Evolutionary conservation across 2,888 invertebrate species (phyloP).

Genomic region (Mantis religiosa): DNA sequence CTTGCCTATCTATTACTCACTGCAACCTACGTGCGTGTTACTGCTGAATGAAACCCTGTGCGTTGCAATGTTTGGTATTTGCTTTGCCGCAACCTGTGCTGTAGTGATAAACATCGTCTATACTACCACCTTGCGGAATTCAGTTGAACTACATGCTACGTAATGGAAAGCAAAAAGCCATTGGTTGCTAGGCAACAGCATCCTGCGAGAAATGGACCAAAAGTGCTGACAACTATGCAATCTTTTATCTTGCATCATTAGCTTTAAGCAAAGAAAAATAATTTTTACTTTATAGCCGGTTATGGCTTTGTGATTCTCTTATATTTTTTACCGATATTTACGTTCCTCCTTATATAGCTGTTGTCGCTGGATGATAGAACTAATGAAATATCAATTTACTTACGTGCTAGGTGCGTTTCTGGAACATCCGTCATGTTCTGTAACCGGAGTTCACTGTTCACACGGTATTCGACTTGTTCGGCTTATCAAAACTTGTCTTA

Average conservation of each 20-base stretch:
- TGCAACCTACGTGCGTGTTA: background rate
- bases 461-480: background rate
- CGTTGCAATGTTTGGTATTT: background rate
- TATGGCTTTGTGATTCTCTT: background rate
- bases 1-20: background rate
- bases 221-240: background rate
- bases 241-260: background rate
- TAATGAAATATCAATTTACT: background rate
- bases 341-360: background rate
- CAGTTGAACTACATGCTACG: background rate
- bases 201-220: constrained; percentile 1
- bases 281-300: background rate
- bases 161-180: constrained; percentile 1
- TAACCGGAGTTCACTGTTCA: background rate
- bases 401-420: background rate
- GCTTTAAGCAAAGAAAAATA: background rate
- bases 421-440: background rate
- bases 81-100: constrained; percentile 15
- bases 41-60: background rate
- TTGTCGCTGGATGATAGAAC: background rate
- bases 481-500: background rate
- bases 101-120: background rate
- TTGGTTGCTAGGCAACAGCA: constrained; percentile 12
- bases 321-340: background rate
- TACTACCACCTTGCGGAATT: constrained; percentile 5